Base-by-base conservation (phyloP, 2,797 vertebrate genomes). In the Acanthornis magna region DNA sequence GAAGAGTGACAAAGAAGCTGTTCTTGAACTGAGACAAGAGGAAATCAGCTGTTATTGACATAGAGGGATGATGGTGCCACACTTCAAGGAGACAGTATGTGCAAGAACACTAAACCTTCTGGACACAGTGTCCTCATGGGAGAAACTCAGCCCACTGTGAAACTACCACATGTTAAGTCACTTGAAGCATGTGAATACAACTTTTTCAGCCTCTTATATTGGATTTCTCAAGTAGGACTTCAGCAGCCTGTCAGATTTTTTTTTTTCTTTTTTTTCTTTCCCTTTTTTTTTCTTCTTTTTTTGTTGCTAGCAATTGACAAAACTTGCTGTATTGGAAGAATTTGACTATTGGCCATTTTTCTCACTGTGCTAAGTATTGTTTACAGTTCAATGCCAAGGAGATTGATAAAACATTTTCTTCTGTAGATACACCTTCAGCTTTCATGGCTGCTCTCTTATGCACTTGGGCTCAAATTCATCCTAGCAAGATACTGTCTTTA, bases 41-140 rank as follows among this genome's bases (percentile, higher is more conserved):
- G 81, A 93, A 94, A 91, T 91, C 92, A 80, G 63, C 84, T 96
- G 89, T 89, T 95, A 92, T 79, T 96, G 75, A 82, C 67, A 93
- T 8, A 87, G 51, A 67, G 22, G 16, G 38, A 84, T 2, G 47
- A 47, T 81, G 30, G 63, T 89, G 85, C 45, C 48, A 36, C 23
- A 34, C 65, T 89, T 87, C 48, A 92, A 85, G 60, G 53, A 79
- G 42, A 82, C 81, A 73, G 14, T 2, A 0, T 73, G 74, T 94
- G 32, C 75, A 82, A 47, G 84, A 93, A 85, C 17, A 1, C 22
- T 58, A 84, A 94, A 85, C 38, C 60, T 91, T 91, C 78, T 63
- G 92, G 81, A 79, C 87, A 66, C 19, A 5, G 23, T n/a, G 53
- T 93, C 75, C 83, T 80, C 38, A 42, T 45, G 60, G 61, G 43